Evolutionary conservation across 2,797 vertebrate genomes (phyloP).

Genomic region (Enteromius treurensis): DNA sequence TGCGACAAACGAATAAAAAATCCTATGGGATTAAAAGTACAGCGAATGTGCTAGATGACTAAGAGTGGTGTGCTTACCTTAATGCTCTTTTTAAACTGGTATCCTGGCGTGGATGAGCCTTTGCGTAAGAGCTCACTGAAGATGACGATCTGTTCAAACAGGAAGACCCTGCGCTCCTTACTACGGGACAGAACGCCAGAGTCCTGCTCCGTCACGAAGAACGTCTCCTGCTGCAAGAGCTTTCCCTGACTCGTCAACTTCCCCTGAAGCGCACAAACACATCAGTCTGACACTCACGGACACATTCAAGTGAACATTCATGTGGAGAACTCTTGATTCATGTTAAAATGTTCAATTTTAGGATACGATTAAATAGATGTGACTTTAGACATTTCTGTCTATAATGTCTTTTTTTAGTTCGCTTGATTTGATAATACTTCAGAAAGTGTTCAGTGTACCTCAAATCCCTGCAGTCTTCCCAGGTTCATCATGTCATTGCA

Average conservation of each 20-base stretch:
- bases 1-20: neutral
- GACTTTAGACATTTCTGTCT: neutral
- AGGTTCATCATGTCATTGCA: slow-evolving; percentile 99
- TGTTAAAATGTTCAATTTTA: neutral
- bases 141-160: slow-evolving; percentile 98
- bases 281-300: neutral
- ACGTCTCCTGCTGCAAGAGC: slow-evolving; percentile 96
- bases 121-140: slow-evolving; percentile 96
- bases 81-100: slow-evolving; percentile 97
- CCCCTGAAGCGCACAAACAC: slow-evolving; percentile 76
- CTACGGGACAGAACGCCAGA: slow-evolving; percentile 89
- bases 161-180: slow-evolving; percentile 95
- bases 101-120: slow-evolving; percentile 91
- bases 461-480: slow-evolving; percentile 95
- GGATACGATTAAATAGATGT: neutral
- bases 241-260: slow-evolving; percentile 96
- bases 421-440: neutral
- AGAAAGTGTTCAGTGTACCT: slow-evolving; percentile 75
- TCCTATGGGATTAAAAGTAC: neutral
- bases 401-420: neutral
- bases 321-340: neutral
- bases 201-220: slow-evolving; percentile 95
- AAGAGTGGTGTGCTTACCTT: slow-evolving; percentile 78
- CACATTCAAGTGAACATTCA: neutral
- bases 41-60: neutral